Evolutionary conservation across 2,888 invertebrate species (phyloP).

Genomic region (Xanthia togata): DNA sequence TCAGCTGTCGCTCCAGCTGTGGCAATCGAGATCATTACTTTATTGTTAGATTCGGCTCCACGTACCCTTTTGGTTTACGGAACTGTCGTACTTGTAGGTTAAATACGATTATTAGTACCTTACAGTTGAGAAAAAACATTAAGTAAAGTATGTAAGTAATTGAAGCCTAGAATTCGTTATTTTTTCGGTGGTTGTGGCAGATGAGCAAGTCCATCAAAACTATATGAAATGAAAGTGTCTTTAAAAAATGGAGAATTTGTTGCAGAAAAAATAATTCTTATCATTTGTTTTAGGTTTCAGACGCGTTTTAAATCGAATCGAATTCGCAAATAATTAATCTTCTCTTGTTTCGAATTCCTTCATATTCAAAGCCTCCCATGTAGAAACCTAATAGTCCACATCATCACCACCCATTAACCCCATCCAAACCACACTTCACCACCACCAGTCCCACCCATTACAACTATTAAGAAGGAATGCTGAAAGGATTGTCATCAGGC

Average conservation of each 20-base stretch:
- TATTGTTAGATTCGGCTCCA: slow-evolving; percentile 34
- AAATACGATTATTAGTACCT: background rate
- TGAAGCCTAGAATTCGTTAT: background rate
- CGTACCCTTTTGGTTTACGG: slow-evolving; percentile 34
- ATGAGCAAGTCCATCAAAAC: background rate
- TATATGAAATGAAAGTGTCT: background rate
- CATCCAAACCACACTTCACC: background rate
- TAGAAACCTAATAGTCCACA: background rate
- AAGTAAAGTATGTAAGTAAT: background rate
- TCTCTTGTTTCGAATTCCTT: background rate
- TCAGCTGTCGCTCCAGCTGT: slow-evolving; percentile 4
- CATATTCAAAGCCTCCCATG: background rate
- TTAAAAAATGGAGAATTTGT: background rate
- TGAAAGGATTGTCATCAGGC: slow-evolving; percentile 62
- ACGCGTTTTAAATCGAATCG: background rate
- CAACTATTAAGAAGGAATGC: slow-evolving; percentile 52
- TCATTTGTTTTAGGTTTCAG: background rate
- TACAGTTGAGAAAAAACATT: background rate
- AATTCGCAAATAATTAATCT: background rate
- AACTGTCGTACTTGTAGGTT: slow-evolving; percentile 19
- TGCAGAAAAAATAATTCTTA: background rate
- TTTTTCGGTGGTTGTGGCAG: too few species aligned
- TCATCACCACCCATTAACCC: background rate
- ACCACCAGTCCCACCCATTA: slow-evolving; percentile 10
- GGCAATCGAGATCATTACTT: slow-evolving; percentile 41